Conservation (phyloP, 2,113 vertebrate genomes). For the Pelodiscus sinensis region DNA sequence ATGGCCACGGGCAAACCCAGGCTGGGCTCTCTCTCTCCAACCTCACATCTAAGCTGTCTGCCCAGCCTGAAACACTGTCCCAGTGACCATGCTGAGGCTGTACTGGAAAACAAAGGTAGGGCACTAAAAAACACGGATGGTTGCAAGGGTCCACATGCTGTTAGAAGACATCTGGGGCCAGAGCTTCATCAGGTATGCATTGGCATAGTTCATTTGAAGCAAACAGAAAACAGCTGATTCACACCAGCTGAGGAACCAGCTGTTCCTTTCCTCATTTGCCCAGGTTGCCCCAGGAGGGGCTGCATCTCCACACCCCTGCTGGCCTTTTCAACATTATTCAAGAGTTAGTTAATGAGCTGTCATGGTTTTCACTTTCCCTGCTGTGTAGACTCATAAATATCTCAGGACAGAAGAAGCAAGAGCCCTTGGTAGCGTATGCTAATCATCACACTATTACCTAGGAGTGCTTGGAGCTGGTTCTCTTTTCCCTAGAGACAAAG, state of each 20-base stretch:
- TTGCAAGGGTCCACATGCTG: neutral
- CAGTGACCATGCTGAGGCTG: neutral
- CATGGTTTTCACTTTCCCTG: neutral
- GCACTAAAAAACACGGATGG: rapidly evolving
- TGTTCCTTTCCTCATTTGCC: neutral
- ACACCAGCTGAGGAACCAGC: too few species aligned
- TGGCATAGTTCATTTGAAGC: neutral
- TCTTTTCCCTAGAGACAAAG: neutral
- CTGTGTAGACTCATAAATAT: neutral
- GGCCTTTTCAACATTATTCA: neutral
- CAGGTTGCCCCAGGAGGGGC: neutral
- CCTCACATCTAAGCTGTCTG: neutral
- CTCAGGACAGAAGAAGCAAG: neutral
- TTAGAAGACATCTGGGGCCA: neutral
- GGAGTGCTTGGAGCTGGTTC: neutral
- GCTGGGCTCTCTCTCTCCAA: neutral
- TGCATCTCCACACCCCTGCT: neutral
- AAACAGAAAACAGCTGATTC: neutral
- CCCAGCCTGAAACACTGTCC: neutral
- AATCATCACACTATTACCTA: neutral
- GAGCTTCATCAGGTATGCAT: neutral
- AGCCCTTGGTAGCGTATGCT: neutral
- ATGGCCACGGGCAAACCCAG: neutral
- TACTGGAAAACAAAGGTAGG: rapidly evolving
- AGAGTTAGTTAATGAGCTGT: neutral